Evolutionary conservation across 2,113 vertebrate genomes (phyloP).

Genomic region (Eclectus roratus): DNA sequence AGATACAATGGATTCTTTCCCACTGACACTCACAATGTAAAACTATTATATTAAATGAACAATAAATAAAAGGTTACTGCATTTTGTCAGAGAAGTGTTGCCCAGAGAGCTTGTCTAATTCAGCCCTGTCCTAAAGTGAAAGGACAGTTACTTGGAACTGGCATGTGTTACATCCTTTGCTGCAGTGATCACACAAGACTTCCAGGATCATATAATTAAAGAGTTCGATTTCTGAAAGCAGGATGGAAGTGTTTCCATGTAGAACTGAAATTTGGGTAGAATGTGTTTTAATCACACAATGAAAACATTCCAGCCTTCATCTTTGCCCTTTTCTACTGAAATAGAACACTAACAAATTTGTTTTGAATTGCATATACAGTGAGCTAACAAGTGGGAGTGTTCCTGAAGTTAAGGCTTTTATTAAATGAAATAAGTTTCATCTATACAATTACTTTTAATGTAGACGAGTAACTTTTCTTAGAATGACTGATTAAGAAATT

Average conservation of each 20-base stretch:
- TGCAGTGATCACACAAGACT: neutral
- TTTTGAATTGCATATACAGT: neutral
- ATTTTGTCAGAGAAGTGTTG: neutral
- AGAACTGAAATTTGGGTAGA: neutral
- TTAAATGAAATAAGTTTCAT: neutral
- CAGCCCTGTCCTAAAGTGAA: neutral
- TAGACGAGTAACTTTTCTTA: neutral
- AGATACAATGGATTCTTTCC: neutral
- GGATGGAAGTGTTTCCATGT: neutral
- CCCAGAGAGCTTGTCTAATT: neutral
- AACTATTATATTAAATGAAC: neutral
- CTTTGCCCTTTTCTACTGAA: neutral
- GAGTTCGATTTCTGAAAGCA: neutral
- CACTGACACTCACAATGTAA: neutral
- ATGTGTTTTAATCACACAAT: neutral
- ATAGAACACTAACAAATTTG: neutral
- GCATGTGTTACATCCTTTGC: neutral
- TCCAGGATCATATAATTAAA: neutral
- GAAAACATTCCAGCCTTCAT: neutral
- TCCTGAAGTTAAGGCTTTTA: neutral
- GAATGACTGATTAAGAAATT: neutral
- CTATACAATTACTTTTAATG: neutral
- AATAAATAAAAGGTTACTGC: neutral
- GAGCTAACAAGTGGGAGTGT: neutral
- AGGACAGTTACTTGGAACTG: neutral